phyloP scores from a whole-genome alignment of 2,113 vertebrate genomes.

The Pycnonotus jocosus region DNA sequence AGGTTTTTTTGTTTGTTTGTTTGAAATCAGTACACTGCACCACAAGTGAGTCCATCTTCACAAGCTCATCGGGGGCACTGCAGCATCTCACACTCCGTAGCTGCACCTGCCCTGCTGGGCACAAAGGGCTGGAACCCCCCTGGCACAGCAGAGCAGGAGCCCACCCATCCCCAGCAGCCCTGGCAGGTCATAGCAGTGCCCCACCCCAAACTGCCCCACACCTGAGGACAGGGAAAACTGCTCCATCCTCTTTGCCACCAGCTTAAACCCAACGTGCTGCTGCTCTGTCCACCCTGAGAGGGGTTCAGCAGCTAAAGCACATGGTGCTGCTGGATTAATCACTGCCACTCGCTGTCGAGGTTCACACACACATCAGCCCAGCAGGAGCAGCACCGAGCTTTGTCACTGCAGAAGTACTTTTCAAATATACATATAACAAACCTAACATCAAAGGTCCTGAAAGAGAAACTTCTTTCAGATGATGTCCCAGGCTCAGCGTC shows the following conservation, averaged over 20 bases:
- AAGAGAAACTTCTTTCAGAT: conserved; percentile 44
- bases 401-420: conserved; percentile 49
- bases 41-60: not conserved
- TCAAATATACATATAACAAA: conserved; percentile 64
- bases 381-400: conserved; percentile 1
- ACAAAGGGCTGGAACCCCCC: not conserved
- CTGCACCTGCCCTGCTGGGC: not conserved
- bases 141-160: not conserved
- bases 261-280: not conserved
- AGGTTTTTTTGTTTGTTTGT: not conserved
- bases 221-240: not conserved
- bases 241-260: not conserved
- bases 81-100: fast-evolving
- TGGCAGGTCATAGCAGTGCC: not conserved
- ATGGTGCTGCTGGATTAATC: conserved; percentile 12
- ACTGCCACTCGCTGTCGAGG: not conserved
- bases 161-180: not conserved
- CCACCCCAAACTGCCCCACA: not conserved
- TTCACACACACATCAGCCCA: conserved; percentile 38
- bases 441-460: conserved; percentile 49
- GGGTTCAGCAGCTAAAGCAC: not conserved
- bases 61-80: fast-evolving
- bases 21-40: fast-evolving
- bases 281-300: not conserved
- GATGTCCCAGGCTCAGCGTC: conserved; percentile 28